phyloP scores from a whole-genome alignment of 2,888 invertebrate species.

The Lasioglossum oenotherae region DNA sequence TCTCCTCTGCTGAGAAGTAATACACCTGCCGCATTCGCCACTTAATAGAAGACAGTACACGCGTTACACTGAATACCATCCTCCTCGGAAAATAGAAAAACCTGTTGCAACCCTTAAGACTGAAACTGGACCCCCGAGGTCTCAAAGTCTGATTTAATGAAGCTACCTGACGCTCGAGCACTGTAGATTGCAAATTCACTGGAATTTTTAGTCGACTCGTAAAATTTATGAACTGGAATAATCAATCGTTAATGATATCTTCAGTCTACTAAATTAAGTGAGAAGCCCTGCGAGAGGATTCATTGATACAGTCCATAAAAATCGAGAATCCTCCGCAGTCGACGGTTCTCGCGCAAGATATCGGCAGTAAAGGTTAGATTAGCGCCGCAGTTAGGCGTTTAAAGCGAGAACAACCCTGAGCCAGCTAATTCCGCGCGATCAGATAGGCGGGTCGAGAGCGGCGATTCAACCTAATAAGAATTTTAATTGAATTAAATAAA shows the following conservation, averaged over 20 bases:
- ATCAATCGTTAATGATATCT: neutral
- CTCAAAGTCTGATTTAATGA: neutral
- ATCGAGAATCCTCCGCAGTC: neutral
- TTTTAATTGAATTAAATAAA: slow-evolving; percentile 67
- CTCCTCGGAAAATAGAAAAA: neutral
- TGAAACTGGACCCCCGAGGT: neutral
- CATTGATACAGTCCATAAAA: neutral
- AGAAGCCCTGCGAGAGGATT: too few relatives aligned
- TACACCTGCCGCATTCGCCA: slow-evolving; percentile 9
- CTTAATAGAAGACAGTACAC: slow-evolving; percentile 21
- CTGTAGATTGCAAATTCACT: neutral
- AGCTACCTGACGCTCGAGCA: neutral
- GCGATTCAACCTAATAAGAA: slow-evolving; percentile 62
- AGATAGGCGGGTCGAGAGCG: slow-evolving; percentile 21
- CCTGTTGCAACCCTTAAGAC: neutral
- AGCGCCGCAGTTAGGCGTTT: slow-evolving; percentile 19
- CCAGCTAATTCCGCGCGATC: slow-evolving; percentile 28
- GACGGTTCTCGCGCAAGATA: neutral
- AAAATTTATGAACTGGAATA: neutral
- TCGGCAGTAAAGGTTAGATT: neutral
- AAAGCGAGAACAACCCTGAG: neutral
- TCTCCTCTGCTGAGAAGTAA: neutral
- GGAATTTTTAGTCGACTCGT: neutral
- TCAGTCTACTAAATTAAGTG: too few relatives aligned
- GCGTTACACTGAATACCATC: neutral